These are phyloP conservation scores for Drosophila grimshawi DNA, from an alignment of 1,140 invertebrate genomes.

Conservation along the genomic window DNA sequence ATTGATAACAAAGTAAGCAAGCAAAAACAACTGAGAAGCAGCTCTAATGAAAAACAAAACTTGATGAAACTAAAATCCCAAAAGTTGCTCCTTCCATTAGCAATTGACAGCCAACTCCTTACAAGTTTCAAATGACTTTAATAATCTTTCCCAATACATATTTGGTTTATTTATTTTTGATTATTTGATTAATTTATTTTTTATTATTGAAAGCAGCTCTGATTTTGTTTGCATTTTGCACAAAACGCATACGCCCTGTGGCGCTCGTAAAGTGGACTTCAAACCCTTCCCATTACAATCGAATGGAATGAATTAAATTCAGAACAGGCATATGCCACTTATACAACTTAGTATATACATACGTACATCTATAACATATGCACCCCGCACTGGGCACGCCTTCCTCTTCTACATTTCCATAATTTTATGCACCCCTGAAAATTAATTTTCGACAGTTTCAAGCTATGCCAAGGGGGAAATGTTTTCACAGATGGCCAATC, in stretches of 20 bases:
- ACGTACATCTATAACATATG: constrained; percentile 39
- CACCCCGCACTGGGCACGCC: constrained; percentile 3
- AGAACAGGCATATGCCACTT: constrained; percentile 57
- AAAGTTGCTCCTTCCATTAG: background rate
- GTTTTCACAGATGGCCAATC: constrained; percentile 18
- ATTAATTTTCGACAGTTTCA: constrained; percentile 57
- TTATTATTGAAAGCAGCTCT: no score
- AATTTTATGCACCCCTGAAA: constrained; percentile 78
- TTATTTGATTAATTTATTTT: background rate
- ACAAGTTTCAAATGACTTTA: background rate
- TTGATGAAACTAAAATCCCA: background rate
- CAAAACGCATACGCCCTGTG: constrained; percentile 24
- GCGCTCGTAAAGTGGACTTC: constrained; percentile 31
- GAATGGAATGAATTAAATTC: constrained; percentile 69
- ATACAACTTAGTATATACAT: constrained; percentile 29
- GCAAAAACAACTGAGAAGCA: background rate
- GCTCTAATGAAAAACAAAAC: background rate
- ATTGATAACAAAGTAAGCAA: background rate
- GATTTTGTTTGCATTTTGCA: background rate
- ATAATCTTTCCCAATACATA: no score
- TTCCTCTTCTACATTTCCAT: constrained; percentile 49
- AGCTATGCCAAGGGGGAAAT: constrained; percentile 8
- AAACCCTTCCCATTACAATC: constrained; percentile 35
- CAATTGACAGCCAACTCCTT: background rate
- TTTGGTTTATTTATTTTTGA: background rate